These are phyloP conservation scores for Ciona savignyi DNA, from an alignment of 23 tunicate genomes.

Conservation along the genomic window DNA sequence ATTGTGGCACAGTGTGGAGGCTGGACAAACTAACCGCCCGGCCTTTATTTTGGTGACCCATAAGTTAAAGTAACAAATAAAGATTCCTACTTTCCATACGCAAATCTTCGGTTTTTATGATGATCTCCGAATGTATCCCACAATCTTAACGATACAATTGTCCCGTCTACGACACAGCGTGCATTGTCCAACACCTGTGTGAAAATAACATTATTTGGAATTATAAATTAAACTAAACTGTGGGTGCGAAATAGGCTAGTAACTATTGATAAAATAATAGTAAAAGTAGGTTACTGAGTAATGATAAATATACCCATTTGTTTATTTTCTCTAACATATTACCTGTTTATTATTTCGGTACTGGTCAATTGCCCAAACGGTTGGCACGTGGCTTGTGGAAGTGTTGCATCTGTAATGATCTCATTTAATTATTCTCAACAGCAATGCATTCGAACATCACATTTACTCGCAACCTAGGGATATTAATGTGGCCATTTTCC, in stretches of 20 bases:
- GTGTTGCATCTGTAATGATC: not conserved
- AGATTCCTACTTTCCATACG: conserved; percentile 69
- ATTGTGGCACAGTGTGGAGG: not conserved
- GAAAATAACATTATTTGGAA: not conserved
- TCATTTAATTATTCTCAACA: too few species aligned
- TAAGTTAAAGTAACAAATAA: not conserved
- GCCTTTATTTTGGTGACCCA: not conserved
- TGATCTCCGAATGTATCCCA: conserved; percentile 99
- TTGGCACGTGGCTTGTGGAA: conserved; percentile 57
- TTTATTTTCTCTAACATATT: too few species aligned
- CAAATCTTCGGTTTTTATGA: conserved; percentile 77
- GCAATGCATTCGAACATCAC: too few species aligned
- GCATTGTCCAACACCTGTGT: conserved; percentile 65
- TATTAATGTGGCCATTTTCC: too few species aligned
- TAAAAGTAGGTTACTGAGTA: too few species aligned
- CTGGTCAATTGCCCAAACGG: conserved; percentile 96
- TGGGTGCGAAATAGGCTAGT: too few species aligned
- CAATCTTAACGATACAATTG: conserved; percentile 60
- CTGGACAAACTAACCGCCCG: not conserved
- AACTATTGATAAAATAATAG: too few species aligned
- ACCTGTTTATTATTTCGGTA: conserved; percentile 61
- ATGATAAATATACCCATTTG: too few species aligned
- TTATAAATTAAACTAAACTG: too few species aligned
- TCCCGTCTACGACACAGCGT: conserved; percentile 46
- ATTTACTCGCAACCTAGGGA: too few species aligned